phyloP scores from a whole-genome alignment of 2,797 vertebrate species.

The Tokudaia muenninki region DNA sequence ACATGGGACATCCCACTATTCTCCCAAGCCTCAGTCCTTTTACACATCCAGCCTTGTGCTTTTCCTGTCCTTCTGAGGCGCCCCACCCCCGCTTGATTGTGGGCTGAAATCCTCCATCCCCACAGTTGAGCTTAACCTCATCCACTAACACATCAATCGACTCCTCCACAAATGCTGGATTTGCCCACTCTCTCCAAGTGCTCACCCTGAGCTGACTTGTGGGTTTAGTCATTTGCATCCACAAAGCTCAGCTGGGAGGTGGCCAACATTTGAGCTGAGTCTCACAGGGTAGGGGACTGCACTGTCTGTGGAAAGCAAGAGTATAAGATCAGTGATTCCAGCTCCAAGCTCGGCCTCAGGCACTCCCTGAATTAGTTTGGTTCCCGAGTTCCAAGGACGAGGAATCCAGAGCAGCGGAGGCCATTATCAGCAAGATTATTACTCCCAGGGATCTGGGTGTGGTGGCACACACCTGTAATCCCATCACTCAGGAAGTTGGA shows the following conservation, averaged over 20 bases:
- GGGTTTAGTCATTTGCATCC: not conserved
- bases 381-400: conserved; percentile 12
- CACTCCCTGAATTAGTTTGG: not conserved
- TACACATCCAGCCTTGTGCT: not conserved
- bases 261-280: not conserved
- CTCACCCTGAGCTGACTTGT: not conserved
- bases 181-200: not conserved
- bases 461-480: not conserved
- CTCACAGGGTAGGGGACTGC: not conserved
- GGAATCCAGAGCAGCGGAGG: not conserved
- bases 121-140: not conserved
- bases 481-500: not conserved
- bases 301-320: not conserved
- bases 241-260: not conserved
- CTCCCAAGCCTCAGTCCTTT: not conserved
- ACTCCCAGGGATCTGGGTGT: not conserved
- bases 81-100: not conserved
- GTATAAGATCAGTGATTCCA: not conserved
- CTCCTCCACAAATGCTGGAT: not conserved
- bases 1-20: not conserved
- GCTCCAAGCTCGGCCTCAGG: not conserved
- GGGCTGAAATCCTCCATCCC: not conserved
- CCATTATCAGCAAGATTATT: not conserved
- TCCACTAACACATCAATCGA: not conserved
- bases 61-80: not conserved